These are phyloP conservation scores for Masnerella sp. DNA, from an alignment of 2,888 invertebrate genomes.

Conservation along the genomic window DNA sequence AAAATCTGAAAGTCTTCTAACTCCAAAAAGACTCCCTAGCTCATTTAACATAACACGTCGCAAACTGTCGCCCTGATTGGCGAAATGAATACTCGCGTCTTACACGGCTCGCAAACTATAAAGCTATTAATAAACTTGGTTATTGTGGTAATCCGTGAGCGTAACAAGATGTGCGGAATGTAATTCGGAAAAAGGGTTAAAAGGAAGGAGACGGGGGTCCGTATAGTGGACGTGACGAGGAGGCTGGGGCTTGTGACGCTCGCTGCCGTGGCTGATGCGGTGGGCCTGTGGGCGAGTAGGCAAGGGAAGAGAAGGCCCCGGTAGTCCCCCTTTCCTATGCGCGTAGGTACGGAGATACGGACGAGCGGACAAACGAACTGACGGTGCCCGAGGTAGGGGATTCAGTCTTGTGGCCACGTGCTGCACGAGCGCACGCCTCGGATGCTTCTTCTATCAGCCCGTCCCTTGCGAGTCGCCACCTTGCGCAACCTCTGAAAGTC, in stretches of 20 bases:
- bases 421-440: slow-evolving; percentile 76
- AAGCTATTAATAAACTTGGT: slow-evolving; percentile 24
- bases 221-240: too few species aligned
- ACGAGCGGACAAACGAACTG: slow-evolving; percentile 73
- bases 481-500: too few species aligned
- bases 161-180: slow-evolving; percentile 36
- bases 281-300: slow-evolving; percentile 58
- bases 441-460: slow-evolving; percentile 63
- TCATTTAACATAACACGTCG: too few species aligned
- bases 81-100: background rate
- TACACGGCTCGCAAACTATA: background rate
- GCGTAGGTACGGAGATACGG: slow-evolving; percentile 70
- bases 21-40: too few species aligned
- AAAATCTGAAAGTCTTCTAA: too few species aligned
- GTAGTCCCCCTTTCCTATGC: slow-evolving; percentile 62
- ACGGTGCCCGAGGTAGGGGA: slow-evolving; percentile 74
- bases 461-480: too few species aligned
- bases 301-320: slow-evolving; percentile 61
- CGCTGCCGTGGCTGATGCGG: slow-evolving; percentile 55
- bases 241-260: slow-evolving; percentile 52
- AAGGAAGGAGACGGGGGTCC: slow-evolving; percentile 28
- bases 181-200: slow-evolving; percentile 31
- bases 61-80: too few species aligned
- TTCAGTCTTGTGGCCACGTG: slow-evolving; percentile 77
- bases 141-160: slow-evolving; percentile 25